phyloP scores from a whole-genome alignment of 2,113 vertebrate species.

The Gasterosteus aculeatus region DNA sequence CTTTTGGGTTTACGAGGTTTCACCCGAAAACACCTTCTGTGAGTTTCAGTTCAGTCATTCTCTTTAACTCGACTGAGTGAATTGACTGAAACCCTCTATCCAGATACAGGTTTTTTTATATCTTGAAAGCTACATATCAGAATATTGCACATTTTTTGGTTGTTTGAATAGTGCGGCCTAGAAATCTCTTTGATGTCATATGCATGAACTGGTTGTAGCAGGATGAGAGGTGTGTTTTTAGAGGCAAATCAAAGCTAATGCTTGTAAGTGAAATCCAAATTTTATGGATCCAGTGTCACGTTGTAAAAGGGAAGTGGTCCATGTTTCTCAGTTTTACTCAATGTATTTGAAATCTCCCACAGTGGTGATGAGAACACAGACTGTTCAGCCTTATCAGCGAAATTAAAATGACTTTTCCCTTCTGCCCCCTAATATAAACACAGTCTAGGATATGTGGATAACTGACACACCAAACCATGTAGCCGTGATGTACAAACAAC shows the following conservation, averaged over 20 bases:
- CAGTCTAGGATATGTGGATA: slow-evolving; percentile 8
- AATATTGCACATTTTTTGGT: not conserved
- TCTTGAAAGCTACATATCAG: not conserved
- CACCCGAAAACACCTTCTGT: not conserved
- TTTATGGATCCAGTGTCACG: slow-evolving; percentile 8
- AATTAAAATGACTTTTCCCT: slow-evolving; percentile 31
- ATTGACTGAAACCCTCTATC: not conserved
- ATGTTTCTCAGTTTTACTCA: slow-evolving; percentile 7
- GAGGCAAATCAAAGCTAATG: slow-evolving; percentile 6
- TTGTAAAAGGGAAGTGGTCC: not conserved
- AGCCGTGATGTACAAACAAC: slow-evolving; percentile 13
- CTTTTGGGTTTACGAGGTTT: slow-evolving; percentile 31
- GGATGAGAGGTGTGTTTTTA: slow-evolving; percentile 2
- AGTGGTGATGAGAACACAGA: slow-evolving; percentile 20
- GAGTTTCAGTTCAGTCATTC: slow-evolving; percentile 21
- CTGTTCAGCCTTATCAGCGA: slow-evolving; percentile 6
- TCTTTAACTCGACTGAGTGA: not conserved
- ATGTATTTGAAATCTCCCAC: slow-evolving; percentile 22
- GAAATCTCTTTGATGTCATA: slow-evolving; percentile 27
- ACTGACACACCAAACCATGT: not conserved
- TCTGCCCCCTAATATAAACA: slow-evolving; percentile 7
- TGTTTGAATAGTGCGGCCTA: not conserved
- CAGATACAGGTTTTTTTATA: not conserved
- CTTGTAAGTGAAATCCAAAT: slow-evolving; percentile 31
- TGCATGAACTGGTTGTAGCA: slow-evolving; percentile 13